A percentile compares a stretch with the other conserved stretches of the same genome.
Conservation (phyloP, 2,888 invertebrate genomes). For the Helicoverpa assulta region DNA sequence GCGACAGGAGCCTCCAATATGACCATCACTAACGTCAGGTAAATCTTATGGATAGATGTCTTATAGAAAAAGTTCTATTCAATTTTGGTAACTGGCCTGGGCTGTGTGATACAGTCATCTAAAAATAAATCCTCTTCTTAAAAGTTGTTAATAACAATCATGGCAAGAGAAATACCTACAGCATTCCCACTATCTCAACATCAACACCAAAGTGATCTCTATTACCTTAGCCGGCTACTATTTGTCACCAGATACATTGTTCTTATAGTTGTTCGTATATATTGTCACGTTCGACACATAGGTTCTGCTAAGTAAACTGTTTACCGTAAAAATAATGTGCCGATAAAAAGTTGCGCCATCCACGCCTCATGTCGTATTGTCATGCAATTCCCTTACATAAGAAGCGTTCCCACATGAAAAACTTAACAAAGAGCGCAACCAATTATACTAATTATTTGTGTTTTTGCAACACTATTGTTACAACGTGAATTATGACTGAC, state of each 20-base stretch:
- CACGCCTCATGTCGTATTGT: conserved; percentile 29
- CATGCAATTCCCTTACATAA: conserved; percentile 45
- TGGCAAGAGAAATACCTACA: background rate
- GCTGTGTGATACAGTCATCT: no score
- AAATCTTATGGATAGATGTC: conserved; percentile 60
- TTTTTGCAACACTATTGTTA: conserved; percentile 51
- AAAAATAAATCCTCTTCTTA: no score
- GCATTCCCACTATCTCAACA: conserved; percentile 19
- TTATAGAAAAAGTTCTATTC: no score
- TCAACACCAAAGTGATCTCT: conserved; percentile 3
- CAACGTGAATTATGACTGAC: conserved; percentile 34
- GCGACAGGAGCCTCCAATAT: conserved; percentile 95
- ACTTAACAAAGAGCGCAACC: conserved; percentile 38
- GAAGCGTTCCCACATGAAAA: conserved; percentile 53
- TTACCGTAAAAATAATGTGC: conserved; percentile 16
- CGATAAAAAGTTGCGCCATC: conserved; percentile 35
- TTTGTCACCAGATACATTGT: conserved; percentile 24
- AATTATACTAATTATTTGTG: conserved; percentile 50
- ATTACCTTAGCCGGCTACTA: conserved; percentile 20
- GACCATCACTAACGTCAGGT: conserved; percentile 94
- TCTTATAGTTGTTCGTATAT: background rate
- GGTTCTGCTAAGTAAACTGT: conserved; percentile 5
- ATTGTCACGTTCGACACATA: conserved; percentile 20
- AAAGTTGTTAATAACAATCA: no score
- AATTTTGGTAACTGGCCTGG: no score